These are phyloP conservation scores for Strigamia crassipes DNA, from an alignment of 2,888 invertebrate genomes.

Conservation along the genomic window DNA sequence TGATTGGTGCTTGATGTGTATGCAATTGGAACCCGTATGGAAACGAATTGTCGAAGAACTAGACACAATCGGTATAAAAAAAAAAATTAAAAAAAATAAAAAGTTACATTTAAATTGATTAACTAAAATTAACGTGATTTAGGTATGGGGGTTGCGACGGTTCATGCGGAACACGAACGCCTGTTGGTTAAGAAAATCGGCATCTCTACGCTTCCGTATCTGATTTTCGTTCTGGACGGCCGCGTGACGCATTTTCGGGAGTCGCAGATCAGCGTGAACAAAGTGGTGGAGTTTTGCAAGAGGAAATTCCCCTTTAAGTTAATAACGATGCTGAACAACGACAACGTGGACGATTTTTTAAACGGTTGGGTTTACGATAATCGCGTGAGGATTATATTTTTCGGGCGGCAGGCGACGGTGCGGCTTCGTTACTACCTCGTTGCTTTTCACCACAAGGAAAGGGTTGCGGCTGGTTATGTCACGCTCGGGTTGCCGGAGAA, in stretches of 20 bases:
- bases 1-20: conserved; percentile 93
- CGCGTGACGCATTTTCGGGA: conserved; percentile 83
- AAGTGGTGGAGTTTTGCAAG: conserved; percentile 77
- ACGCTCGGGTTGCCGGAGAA: conserved; percentile 68
- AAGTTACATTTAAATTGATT: background rate
- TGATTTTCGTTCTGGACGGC: conserved; percentile 82
- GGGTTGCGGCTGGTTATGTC: conserved; percentile 83
- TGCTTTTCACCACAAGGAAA: conserved; percentile 82
- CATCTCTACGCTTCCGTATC: conserved; percentile 78
- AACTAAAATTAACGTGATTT: conserved; percentile 56
- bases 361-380: conserved; percentile 89
- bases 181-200: conserved; percentile 77
- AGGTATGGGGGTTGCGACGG: conserved; percentile 67
- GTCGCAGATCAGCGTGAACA: conserved; percentile 75
- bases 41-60: conserved; percentile 82
- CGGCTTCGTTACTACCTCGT: conserved; percentile 84
- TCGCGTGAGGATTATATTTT: conserved; percentile 83
- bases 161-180: conserved; percentile 83
- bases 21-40: conserved; percentile 85
- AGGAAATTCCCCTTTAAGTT: conserved; percentile 83
- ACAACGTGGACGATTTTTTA: conserved; percentile 76
- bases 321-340: conserved; percentile 71
- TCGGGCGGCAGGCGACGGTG: conserved; percentile 69
- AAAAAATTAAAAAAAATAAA: too few species aligned
- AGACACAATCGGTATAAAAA: conserved; percentile 71